Evolutionary conservation across 2,797 vertebrate genomes (phyloP), one percentile per base, ranked within the genome.

Genomic region (Eurystomus glaucurus): DNA sequence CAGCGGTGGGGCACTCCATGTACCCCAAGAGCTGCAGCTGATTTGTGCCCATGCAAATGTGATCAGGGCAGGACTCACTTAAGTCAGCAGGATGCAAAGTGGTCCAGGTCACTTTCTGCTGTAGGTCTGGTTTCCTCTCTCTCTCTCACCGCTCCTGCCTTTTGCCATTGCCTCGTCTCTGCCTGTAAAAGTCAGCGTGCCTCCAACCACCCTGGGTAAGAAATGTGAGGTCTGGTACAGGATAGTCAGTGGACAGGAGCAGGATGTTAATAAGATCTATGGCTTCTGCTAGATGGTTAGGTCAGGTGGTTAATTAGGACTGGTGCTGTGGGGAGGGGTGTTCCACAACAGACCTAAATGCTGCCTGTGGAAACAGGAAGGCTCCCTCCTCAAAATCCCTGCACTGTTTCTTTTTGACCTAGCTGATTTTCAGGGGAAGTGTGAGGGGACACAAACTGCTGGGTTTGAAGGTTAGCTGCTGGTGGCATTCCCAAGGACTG

Each of bases 1-100:
- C 19, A 72, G 37, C 0, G 0, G 9, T 9, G 35, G 55, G 20
- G 8, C 2, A 1, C 14, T 74, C 41, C 25, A 6, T 4, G 10
- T 12, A 31, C 43, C 43, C 54, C 62, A 54, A 4, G 0, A 87
- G 28, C 69, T 93, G 41, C 54, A 69, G 71, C 54, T 45, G 74
- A 9, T 51, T 92, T 57, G 66, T 43, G 21, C 41, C 31, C 70
- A 81, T 82, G 80, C 69, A 86, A 88, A 94, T 54, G 3, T 35
- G 46, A n/a, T 31, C 23, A 43, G 29, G 57, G n/a, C 48, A 93
- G 61, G 61, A 61, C 6, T 19, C 46, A 23, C 46, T 43, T 62
- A 86, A 65, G 80, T 54, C 25, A 72, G 80, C 29, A 62, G 54
- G 15, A 76, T 76, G 76, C 35, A 46, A 92, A 86, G 48, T 41